These are phyloP conservation scores for Bruchidius siliquastri DNA, from an alignment of 2,888 invertebrate species.

Conservation along the genomic window DNA sequence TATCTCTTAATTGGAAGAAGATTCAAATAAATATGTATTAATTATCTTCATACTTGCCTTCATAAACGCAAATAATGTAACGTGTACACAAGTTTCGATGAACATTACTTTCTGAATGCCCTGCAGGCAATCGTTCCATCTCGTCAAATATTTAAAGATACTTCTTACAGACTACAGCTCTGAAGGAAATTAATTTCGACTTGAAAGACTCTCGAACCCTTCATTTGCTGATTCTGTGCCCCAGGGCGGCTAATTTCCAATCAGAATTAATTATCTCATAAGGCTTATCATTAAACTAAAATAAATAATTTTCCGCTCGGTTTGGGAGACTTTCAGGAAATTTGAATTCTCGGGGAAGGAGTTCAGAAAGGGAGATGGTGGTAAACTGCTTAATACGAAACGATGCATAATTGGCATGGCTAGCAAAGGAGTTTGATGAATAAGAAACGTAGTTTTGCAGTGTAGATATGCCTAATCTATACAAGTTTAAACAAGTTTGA, in stretches of 20 bases:
- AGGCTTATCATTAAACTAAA: slow-evolving; percentile 3
- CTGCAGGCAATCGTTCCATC: neutral
- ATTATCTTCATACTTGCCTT: too few species aligned
- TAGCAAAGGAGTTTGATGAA: too few species aligned
- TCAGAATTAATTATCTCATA: slow-evolving; percentile 3
- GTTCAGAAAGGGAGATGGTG: neutral
- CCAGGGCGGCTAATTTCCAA: neutral
- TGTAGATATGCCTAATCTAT: too few species aligned
- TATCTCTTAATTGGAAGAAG: too few species aligned
- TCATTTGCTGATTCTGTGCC: neutral
- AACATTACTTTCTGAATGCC: neutral
- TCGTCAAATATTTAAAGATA: neutral
- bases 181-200: neutral
- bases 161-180: neutral
- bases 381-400: neutral
- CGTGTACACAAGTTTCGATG: neutral
- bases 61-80: neutral
- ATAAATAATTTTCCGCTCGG: slow-evolving; percentile 6
- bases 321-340: slow-evolving; percentile 1
- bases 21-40: too few species aligned
- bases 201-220: neutral
- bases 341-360: neutral
- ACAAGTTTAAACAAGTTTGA: too few species aligned
- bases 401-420: neutral
- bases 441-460: too few species aligned